Conservation (phyloP, 2,888 invertebrate species). For the Heliconius charithonia region DNA sequence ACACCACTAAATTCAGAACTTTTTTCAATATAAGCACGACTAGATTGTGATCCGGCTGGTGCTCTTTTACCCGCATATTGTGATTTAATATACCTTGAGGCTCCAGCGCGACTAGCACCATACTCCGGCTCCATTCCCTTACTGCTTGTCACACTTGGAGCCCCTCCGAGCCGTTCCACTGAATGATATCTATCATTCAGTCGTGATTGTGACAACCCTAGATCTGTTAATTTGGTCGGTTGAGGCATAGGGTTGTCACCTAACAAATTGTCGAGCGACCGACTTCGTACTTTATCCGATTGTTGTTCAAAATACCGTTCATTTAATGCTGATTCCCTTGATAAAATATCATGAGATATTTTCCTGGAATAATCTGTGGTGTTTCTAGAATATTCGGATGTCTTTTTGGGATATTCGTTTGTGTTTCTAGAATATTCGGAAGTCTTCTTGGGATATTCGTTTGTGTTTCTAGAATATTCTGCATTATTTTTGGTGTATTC, state of each 20-base stretch:
- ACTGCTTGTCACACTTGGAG: constrained; percentile 83
- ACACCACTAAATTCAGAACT: constrained; percentile 88
- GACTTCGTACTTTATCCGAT: constrained; percentile 89
- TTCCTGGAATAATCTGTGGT: constrained; percentile 83
- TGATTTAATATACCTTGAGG: constrained; percentile 91
- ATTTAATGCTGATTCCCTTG: constrained; percentile 92
- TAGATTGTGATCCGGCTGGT: constrained; percentile 93
- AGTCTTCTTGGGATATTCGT: constrained; percentile 66
- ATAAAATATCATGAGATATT: constrained; percentile 89
- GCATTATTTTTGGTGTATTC: constrained; percentile 18
- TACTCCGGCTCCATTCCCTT: constrained; percentile 88
- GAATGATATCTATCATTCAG: constrained; percentile 95
- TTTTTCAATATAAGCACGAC: constrained; percentile 93
- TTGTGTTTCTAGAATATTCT: constrained; percentile 7
- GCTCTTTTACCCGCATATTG: constrained; percentile 92
- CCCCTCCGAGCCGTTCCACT: constrained; percentile 88
- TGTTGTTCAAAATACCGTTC: constrained; percentile 92
- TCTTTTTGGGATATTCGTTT: constrained; percentile 66
- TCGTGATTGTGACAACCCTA: constrained; percentile 93
- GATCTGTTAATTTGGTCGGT: constrained; percentile 86
- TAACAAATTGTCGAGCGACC: constrained; percentile 91
- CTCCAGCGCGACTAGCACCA: constrained; percentile 81
- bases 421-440: constrained; percentile 68
- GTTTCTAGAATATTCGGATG: constrained; percentile 67
- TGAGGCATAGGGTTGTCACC: constrained; percentile 86